Base-by-base conservation (phyloP, 2,888 invertebrate genomes). In the Ochropleura plecta region DNA sequence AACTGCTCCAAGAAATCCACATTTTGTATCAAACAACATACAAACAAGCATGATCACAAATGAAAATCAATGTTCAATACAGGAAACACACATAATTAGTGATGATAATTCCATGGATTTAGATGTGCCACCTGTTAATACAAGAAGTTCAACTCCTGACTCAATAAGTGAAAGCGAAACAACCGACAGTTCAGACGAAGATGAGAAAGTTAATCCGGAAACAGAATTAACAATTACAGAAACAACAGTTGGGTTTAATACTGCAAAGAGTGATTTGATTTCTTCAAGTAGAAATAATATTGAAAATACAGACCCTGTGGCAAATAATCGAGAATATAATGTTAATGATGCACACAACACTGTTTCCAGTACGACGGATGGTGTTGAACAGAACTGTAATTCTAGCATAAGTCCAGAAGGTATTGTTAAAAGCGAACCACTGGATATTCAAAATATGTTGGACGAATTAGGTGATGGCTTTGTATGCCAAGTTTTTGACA, bases 391-490 rank as follows among this genome's bases (percentile, higher is more conserved):
- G 62, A 62, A 73, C 6, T 4, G 48, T 68, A 40, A 48, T 66
- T 9, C 48, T 63, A 79, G 53, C 62, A 44, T 42, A 51, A 59
- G 40, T n/a, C 46, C 14, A 0, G 59, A 72, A 55, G 49, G 9
- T 44, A 16, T 18, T 12, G 10, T 59, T n/a, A 76, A 65, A 42
- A 78, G 5, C 48, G 71, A 88, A 59, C 82, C 83, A 30, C 16
- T 75, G 42, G 82, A 86, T 64, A 73, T 86, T 70, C 83, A 84
- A 60, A 69, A 48, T 46, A 74, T 89, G 60, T 85, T 94, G n/a
- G 83, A 90, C 30, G 86, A 88, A 5, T 81, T 94, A 16, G 94
- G 93, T 0, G 86, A 90, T 70, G 76, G 87, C n/a, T 93, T 83
- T 77, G 89, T 89, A 55, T 79, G 88, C 6, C 86, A 90, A 8